A percentile compares a stretch with the other conserved stretches of the same genome.
Conservation (phyloP, 2,113 vertebrate genomes). For the Zapornia atra region DNA sequence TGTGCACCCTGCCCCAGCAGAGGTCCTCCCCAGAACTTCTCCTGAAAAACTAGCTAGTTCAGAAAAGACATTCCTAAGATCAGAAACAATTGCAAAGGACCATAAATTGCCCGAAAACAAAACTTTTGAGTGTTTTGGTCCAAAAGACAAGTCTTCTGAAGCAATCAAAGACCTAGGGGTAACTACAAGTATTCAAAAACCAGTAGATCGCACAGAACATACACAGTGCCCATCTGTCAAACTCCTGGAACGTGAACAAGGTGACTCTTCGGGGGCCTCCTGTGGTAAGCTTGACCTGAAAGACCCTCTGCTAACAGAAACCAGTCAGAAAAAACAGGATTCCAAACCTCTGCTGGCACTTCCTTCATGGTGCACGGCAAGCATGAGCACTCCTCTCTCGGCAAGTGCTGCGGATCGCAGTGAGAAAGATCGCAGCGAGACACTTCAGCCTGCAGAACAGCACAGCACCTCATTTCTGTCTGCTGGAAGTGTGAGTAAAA, state of each 20-base stretch:
- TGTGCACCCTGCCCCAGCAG: neutral
- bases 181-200: neutral
- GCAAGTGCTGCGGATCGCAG: neutral
- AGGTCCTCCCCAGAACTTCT: constrained; percentile 4
- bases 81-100: constrained; percentile 24
- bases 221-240: neutral
- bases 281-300: constrained; percentile 32
- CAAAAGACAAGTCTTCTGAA: constrained; percentile 37
- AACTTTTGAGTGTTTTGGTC: constrained; percentile 2
- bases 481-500: neutral
- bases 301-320: constrained; percentile 34
- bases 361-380: neutral
- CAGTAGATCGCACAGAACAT: neutral
- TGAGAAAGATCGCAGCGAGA: neutral
- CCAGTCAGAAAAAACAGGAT: constrained; percentile 31
- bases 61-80: constrained; percentile 31
- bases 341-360: constrained; percentile 40
- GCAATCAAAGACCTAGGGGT: constrained; percentile 38
- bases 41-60: neutral
- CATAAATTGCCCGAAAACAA: constrained; percentile 25
- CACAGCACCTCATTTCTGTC: neutral
- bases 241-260: constrained; percentile 27
- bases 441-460: neutral
- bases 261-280: neutral
- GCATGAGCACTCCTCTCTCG: neutral